Evolutionary conservation across 2,113 vertebrate genomes (phyloP).

Genomic region (Thalassarche chlororhynchos): DNA sequence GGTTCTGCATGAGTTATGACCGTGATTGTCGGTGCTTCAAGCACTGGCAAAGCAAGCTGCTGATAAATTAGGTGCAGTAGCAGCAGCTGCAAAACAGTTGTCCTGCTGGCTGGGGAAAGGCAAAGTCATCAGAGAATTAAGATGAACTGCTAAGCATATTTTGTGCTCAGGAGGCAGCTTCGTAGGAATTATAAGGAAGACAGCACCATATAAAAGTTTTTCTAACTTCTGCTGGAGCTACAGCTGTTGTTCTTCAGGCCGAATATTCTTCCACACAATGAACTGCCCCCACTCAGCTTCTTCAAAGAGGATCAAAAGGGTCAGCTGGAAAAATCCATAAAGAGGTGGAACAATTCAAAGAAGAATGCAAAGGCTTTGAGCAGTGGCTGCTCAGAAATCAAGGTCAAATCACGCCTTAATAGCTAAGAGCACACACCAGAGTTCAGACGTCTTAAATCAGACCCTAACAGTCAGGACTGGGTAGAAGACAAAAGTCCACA

Average conservation of each 20-base stretch:
- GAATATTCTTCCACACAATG: background rate
- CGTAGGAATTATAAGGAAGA: background rate
- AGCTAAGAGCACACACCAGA: background rate
- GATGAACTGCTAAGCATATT: background rate
- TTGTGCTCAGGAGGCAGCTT: background rate
- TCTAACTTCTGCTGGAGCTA: background rate
- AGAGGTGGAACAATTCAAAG: background rate
- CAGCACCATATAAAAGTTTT: background rate
- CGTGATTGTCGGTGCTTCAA: background rate
- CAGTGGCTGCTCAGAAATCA: background rate
- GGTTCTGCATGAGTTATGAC: background rate
- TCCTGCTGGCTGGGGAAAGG: background rate
- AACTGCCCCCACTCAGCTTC: background rate
- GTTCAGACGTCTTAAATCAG: background rate
- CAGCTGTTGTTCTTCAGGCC: slow-evolving; percentile 19
- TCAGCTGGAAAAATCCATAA: slow-evolving; percentile 31
- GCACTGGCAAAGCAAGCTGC: background rate
- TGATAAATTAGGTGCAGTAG: slow-evolving; percentile 39
- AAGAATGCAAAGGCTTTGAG: background rate
- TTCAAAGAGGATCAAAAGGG: slow-evolving; percentile 27
- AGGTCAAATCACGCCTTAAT: background rate
- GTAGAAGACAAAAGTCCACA: background rate
- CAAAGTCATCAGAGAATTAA: slow-evolving; percentile 20
- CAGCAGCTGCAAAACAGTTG: slow-evolving; percentile 45
- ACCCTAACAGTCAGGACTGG: background rate